A percentile compares a stretch with the other conserved stretches of the same genome.
These are phyloP conservation scores for Eurosta solidaginis DNA, from an alignment of 1,140 invertebrate species.

Conservation along the genomic window DNA sequence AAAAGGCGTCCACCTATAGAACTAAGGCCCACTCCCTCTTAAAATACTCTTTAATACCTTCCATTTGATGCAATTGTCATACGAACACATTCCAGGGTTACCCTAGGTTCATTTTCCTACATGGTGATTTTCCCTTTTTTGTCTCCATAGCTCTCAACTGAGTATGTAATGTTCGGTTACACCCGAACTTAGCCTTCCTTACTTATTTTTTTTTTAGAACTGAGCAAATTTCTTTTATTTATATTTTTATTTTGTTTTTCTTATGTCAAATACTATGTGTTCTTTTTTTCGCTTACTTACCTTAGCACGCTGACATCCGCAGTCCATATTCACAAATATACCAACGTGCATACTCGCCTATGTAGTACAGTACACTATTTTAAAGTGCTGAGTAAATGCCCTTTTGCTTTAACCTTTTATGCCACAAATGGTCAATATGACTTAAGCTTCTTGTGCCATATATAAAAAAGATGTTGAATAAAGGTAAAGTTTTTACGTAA, in stretches of 20 bases:
- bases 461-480: background rate
- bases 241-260: background rate
- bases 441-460: background rate
- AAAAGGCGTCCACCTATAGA: no score
- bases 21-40: no score
- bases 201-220: no score
- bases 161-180: no score
- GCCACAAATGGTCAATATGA: conserved; percentile 32
- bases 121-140: no score
- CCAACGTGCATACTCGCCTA: background rate
- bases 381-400: background rate
- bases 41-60: no score
- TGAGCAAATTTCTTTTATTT: no score
- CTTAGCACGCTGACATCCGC: background rate
- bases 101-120: no score
- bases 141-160: no score
- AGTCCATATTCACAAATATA: background rate
- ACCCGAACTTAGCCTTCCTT: no score
- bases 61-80: no score
- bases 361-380: background rate
- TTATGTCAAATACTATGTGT: background rate
- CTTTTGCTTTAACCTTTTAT: conserved; percentile 23
- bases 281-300: background rate
- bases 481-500: background rate
- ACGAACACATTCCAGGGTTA: no score